phyloP scores from a whole-genome alignment of 2,888 invertebrate genomes.

The Rotaria sp. region DNA sequence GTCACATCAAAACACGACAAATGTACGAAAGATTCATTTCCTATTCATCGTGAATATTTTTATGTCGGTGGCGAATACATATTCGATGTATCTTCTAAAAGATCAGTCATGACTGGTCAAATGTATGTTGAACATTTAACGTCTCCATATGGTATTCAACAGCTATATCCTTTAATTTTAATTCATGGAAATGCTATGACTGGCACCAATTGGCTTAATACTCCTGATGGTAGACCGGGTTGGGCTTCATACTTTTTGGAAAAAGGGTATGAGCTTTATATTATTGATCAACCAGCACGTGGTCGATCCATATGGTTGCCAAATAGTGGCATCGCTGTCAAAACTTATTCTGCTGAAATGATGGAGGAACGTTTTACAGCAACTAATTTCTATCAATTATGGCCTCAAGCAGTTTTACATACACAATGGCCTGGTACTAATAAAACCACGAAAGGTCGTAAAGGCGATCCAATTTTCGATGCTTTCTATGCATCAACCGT shows the following conservation, averaged over 20 bases:
- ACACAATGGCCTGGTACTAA: not conserved
- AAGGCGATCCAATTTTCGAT: not conserved
- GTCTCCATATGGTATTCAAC: not conserved
- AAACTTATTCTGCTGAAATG: not conserved
- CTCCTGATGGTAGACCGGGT: not conserved
- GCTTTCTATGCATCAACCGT: not conserved
- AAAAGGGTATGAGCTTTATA: not conserved
- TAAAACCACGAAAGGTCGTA: not conserved
- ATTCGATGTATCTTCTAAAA: not conserved
- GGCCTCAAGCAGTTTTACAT: not conserved
- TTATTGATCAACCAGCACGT: not conserved
- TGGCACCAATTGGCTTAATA: not conserved
- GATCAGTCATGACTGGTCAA: not conserved
- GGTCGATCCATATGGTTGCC: not conserved
- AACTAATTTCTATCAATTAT: not conserved
- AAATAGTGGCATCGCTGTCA: not conserved
- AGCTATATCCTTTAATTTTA: not conserved
- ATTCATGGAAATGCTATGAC: not conserved
- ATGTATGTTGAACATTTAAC: not conserved
- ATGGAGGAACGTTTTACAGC: not conserved
- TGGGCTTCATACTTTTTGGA: not conserved
- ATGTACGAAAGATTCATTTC: not conserved
- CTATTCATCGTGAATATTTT: not conserved
- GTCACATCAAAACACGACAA: not conserved
- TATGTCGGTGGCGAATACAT: not conserved